A percentile compares a stretch with the other conserved stretches of the same genome.
phyloP scores from a whole-genome alignment of 92 coral and sea anemone genomes.

The Plumapathes pennacea region DNA sequence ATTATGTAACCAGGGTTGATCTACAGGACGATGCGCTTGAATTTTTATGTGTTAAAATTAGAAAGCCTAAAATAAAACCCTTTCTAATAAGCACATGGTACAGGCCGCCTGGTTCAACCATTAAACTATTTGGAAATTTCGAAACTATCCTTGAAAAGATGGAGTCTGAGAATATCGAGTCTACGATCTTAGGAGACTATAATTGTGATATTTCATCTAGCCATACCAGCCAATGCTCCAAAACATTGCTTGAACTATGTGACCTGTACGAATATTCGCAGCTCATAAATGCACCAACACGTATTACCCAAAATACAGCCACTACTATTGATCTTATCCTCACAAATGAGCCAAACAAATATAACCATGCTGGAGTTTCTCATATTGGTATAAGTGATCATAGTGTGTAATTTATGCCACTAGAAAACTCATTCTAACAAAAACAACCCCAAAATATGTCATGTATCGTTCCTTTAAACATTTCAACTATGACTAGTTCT shows the following conservation, averaged over 20 bases:
- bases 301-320: constrained; percentile 4
- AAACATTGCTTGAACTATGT: constrained; percentile 12
- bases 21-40: constrained; percentile 10
- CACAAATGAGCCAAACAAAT: no score
- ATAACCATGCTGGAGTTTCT: constrained; percentile 29
- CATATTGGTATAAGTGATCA: constrained; percentile 32
- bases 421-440: not conserved
- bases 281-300: constrained; percentile 12
- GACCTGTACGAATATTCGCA: constrained; percentile 7
- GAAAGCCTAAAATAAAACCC: constrained; percentile 21
- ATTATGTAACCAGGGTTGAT: constrained; percentile 13
- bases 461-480: constrained; percentile 18
- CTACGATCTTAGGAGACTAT: constrained; percentile 10
- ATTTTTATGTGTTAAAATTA: no score
- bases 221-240: not conserved
- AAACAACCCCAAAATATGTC: not conserved
- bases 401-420: constrained; percentile 7
- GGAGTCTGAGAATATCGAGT: constrained; percentile 1
- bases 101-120: constrained; percentile 15
- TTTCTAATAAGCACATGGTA: constrained; percentile 4
- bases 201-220: constrained; percentile 8
- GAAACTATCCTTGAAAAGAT: constrained; percentile 12
- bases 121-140: constrained; percentile 1
- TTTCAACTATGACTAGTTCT: not conserved
- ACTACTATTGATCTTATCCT: constrained; percentile 16